phyloP scores from a whole-genome alignment of 1,140 invertebrate genomes.

The Platorchestia sp. region DNA sequence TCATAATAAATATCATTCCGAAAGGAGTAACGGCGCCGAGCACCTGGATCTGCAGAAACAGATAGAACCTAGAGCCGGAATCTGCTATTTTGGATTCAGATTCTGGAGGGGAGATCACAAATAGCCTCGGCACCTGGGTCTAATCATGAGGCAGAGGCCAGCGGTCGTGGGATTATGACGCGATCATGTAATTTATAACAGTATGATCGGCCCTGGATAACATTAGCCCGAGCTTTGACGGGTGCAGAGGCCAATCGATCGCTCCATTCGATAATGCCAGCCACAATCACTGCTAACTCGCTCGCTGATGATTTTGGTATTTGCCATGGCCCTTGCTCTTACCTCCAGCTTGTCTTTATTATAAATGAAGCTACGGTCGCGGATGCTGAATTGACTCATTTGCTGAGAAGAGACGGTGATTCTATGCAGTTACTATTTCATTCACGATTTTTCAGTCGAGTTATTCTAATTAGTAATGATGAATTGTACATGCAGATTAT shows the following conservation, averaged over 20 bases:
- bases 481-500: no score
- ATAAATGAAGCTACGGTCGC: not conserved
- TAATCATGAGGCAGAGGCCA: slow-evolving; percentile 1
- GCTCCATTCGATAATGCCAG: slow-evolving; percentile 50
- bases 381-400: not conserved
- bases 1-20: not conserved
- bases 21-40: not conserved
- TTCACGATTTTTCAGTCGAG: not conserved
- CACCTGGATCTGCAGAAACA: not conserved
- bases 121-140: slow-evolving; percentile 28
- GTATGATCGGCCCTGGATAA: slow-evolving; percentile 29
- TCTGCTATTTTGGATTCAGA: not conserved
- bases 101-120: not conserved
- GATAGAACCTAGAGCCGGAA: not conserved
- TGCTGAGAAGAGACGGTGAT: not conserved
- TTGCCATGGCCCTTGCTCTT: not conserved
- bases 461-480: not conserved
- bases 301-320: slow-evolving; percentile 53
- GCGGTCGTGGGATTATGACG: slow-evolving; percentile 24
- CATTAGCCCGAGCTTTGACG: slow-evolving; percentile 9
- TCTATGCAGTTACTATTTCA: not conserved
- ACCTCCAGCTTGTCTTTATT: not conserved
- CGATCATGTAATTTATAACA: slow-evolving; percentile 53
- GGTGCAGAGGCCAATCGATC: slow-evolving; percentile 55
- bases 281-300: slow-evolving; percentile 50